These are phyloP conservation scores for Cephus runcator DNA, from an alignment of 2,888 invertebrate species.

Conservation along the genomic window DNA sequence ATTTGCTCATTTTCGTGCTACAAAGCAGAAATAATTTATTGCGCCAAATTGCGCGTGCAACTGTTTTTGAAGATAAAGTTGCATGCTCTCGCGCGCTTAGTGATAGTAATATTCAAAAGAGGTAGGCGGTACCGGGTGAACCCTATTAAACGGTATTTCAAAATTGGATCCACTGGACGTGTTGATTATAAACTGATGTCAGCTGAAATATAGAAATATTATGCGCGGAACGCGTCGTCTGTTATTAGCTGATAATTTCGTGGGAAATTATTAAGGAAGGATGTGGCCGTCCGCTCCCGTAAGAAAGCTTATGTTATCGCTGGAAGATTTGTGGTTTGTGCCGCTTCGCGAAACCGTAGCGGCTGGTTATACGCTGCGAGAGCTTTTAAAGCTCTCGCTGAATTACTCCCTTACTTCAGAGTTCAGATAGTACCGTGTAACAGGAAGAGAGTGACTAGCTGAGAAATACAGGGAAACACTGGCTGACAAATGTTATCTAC, in stretches of 20 bases:
- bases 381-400: not conserved
- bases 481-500: not conserved
- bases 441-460: not conserved
- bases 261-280: constrained; percentile 59
- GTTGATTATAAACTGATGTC: constrained; percentile 64
- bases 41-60: not conserved
- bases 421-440: not conserved
- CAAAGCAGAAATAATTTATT: not conserved
- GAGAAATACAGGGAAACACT: not conserved
- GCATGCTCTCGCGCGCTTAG: constrained; percentile 61
- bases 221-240: constrained; percentile 47
- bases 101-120: constrained; percentile 64
- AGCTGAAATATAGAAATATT: constrained; percentile 64
- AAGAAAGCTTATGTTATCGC: constrained; percentile 60
- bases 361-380: not conserved
- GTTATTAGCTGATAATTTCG: constrained; percentile 59
- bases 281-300: constrained; percentile 54
- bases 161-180: constrained; percentile 54
- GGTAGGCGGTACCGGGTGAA: constrained; percentile 51
- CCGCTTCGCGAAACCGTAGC: not conserved
- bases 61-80: constrained; percentile 19
- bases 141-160: constrained; percentile 42
- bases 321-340: constrained; percentile 44
- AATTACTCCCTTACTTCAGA: not conserved
- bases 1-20: not conserved